Evolutionary conservation across 2,113 vertebrate genomes (phyloP).

Genomic region (Myiozetetes cayanensis): DNA sequence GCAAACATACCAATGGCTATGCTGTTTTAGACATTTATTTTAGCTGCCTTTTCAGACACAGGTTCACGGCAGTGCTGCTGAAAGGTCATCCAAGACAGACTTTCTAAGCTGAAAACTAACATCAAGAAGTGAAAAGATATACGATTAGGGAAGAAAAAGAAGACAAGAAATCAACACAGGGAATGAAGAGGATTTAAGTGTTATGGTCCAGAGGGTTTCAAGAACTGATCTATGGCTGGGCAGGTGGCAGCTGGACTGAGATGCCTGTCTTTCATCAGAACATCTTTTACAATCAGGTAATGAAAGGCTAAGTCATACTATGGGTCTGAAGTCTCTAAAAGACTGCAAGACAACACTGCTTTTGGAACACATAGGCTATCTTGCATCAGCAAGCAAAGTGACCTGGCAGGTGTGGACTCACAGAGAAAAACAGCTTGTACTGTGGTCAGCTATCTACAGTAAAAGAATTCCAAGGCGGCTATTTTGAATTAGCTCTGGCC

Average conservation of each 20-base stretch:
- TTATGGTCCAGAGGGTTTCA: background rate
- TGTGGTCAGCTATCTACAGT: background rate
- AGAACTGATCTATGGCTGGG: background rate
- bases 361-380: background rate
- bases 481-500: background rate
- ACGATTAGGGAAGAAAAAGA: background rate
- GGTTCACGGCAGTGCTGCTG: background rate
- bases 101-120: background rate
- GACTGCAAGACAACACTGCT: background rate
- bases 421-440: background rate
- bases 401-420: background rate
- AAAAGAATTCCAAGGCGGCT: background rate
- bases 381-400: background rate
- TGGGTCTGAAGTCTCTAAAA: background rate
- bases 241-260: background rate
- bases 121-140: background rate
- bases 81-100: background rate
- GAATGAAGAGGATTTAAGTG: background rate
- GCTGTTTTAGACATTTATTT: background rate
- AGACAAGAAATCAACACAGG: background rate
- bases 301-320: background rate
- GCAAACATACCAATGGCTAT: background rate
- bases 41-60: background rate
- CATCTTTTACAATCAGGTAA: background rate
- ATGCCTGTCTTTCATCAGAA: background rate